phyloP scores from a whole-genome alignment of 2,797 vertebrate genomes.

The Falco concolor region DNA sequence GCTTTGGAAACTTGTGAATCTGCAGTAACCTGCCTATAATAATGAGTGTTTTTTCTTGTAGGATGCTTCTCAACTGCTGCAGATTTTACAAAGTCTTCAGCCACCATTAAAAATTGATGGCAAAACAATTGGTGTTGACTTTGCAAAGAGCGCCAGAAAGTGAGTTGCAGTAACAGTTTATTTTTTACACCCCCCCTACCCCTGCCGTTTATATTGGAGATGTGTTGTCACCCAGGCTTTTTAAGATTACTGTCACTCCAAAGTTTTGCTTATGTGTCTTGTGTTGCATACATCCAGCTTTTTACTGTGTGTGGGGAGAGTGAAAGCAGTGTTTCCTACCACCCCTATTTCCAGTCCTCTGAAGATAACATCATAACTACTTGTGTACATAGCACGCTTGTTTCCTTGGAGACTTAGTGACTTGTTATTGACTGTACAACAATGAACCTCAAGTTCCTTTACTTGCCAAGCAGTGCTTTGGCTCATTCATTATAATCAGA shows the following conservation, averaged over 20 bases:
- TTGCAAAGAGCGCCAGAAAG: slow-evolving; percentile 98
- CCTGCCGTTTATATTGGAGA: neutral
- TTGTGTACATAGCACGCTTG: neutral
- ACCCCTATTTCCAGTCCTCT: neutral
- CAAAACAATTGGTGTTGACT: slow-evolving; percentile 98
- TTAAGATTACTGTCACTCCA: neutral
- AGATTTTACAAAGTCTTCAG: slow-evolving; percentile 94
- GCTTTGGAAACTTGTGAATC: neutral
- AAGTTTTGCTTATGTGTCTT: neutral
- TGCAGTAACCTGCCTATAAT: neutral
- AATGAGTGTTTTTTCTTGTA: slow-evolving; percentile 57
- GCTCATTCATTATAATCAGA: neutral
- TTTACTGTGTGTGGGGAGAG: neutral
- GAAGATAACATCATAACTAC: neutral
- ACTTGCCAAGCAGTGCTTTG: neutral
- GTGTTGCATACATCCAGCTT: neutral
- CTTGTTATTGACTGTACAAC: neutral
- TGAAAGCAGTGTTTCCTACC: neutral
- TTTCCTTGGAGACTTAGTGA: neutral
- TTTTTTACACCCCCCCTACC: accelerated
- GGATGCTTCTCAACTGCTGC: slow-evolving; percentile 97
- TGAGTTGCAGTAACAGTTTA: slow-evolving; percentile 69
- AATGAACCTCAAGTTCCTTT: neutral
- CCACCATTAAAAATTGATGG: slow-evolving; percentile 95
- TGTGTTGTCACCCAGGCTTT: neutral